These are phyloP conservation scores for Oenanthe oenanthe DNA, from an alignment of 2,113 vertebrate genomes.

Conservation along the genomic window DNA sequence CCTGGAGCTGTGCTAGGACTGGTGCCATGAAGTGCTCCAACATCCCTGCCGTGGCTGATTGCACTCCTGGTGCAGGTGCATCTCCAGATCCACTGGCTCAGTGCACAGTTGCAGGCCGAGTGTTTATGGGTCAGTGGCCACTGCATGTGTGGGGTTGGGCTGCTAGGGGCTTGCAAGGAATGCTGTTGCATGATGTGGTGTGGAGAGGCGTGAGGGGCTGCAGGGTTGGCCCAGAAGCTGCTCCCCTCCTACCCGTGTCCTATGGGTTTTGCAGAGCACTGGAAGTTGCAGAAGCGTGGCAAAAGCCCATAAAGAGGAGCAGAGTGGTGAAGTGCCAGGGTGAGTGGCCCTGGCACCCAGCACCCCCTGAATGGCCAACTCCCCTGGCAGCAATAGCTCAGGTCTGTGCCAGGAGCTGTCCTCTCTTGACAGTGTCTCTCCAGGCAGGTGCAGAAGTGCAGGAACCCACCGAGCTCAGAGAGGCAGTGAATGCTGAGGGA, in stretches of 20 bases:
- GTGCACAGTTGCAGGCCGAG: background rate
- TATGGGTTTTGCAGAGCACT: background rate
- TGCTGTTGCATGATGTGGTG: background rate
- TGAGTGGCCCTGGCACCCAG: background rate
- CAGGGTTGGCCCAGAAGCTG: background rate
- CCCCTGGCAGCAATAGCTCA: background rate
- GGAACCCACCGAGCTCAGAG: background rate
- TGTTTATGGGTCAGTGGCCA: fast-evolving
- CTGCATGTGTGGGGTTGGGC: fast-evolving
- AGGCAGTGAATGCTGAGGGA: background rate
- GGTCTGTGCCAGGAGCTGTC: background rate
- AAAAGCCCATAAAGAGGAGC: background rate
- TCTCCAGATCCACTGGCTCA: background rate
- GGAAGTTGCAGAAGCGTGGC: background rate
- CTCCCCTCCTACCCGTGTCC: background rate
- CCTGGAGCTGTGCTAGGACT: background rate
- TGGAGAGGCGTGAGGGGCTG: fast-evolving
- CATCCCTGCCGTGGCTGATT: fast-evolving
- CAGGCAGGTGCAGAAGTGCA: background rate
- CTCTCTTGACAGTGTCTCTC: background rate
- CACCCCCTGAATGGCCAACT: background rate
- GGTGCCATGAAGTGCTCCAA: background rate
- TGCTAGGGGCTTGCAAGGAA: fast-evolving
- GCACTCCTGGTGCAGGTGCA: background rate
- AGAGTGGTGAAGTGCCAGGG: background rate